Evolutionary conservation across 2,888 invertebrate genomes (phyloP).

Genomic region (Diaprepes abbreviatus): DNA sequence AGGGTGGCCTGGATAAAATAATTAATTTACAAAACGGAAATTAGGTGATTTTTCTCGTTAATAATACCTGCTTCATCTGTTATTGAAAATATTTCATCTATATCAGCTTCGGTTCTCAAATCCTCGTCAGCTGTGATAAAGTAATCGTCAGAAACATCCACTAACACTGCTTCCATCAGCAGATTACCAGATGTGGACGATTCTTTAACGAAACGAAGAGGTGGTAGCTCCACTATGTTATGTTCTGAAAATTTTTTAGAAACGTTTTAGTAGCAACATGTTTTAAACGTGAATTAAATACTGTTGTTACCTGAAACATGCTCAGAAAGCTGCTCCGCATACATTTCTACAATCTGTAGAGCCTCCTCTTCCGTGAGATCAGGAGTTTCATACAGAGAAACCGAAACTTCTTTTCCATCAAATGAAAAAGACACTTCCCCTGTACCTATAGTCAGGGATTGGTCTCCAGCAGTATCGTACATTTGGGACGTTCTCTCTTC

Average conservation of each 20-base stretch:
- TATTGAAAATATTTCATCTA: constrained; percentile 85
- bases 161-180: constrained; percentile 91
- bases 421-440: constrained; percentile 92
- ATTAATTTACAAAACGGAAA: no score
- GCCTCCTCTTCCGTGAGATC: constrained; percentile 94
- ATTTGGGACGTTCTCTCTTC: constrained; percentile 92
- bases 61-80: constrained; percentile 75
- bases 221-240: constrained; percentile 88
- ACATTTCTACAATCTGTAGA: constrained; percentile 93
- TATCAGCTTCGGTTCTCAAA: constrained; percentile 86
- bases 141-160: constrained; percentile 89
- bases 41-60: no score
- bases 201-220: constrained; percentile 89
- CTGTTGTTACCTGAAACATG: constrained; percentile 76
- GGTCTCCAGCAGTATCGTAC: constrained; percentile 78
- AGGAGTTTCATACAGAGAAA: constrained; percentile 92
- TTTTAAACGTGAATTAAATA: no score
- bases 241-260: constrained; percentile 77
- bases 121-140: constrained; percentile 87
- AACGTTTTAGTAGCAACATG: no score
- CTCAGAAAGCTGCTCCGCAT: constrained; percentile 92
- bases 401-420: constrained; percentile 92
- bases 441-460: constrained; percentile 81
- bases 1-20: constrained; percentile 51
- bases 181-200: constrained; percentile 90